A percentile compares a stretch with the other conserved stretches of the same genome.
Evolutionary conservation across 2,797 vertebrate genomes (phyloP).

Genomic region (Oreochromis grahami): DNA sequence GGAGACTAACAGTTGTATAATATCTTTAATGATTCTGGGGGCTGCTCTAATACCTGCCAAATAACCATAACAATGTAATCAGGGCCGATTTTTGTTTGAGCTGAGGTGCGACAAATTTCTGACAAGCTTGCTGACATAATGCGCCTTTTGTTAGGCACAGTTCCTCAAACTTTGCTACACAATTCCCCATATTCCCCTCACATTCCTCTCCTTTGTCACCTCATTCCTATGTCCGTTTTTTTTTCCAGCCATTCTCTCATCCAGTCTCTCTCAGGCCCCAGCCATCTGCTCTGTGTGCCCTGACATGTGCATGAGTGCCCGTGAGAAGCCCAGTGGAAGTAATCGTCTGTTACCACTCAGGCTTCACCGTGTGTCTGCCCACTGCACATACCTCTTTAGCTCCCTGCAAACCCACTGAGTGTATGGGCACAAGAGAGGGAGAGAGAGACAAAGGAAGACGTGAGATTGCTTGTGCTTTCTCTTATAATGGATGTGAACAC

Average conservation of each 20-base stretch:
- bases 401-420: slow-evolving; percentile 24
- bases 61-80: not conserved
- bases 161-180: not conserved
- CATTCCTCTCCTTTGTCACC: not conserved
- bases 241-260: slow-evolving; percentile 6
- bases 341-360: slow-evolving; percentile 69
- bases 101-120: not conserved
- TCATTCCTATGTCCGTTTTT: slow-evolving; percentile 5
- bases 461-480: slow-evolving; percentile 9
- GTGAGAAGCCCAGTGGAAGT: slow-evolving; percentile 71
- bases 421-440: not conserved
- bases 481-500: slow-evolving; percentile 24
- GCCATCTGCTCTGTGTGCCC: slow-evolving; percentile 71
- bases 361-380: slow-evolving; percentile 69
- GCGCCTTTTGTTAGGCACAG: not conserved
- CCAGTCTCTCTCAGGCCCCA: slow-evolving; percentile 31
- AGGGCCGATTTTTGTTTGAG: not conserved
- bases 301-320: slow-evolving; percentile 64
- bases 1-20: not conserved
- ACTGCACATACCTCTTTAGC: slow-evolving; percentile 58
- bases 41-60: not conserved
- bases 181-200: not conserved
- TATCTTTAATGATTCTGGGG: not conserved
- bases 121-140: not conserved
- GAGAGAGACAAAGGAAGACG: not conserved